Percentiles rank a stretch among this genome's conserved stretches.
These are phyloP conservation scores for Tetramorium bicarinatum DNA, from an alignment of 2,888 invertebrate genomes.

Conservation along the genomic window DNA sequence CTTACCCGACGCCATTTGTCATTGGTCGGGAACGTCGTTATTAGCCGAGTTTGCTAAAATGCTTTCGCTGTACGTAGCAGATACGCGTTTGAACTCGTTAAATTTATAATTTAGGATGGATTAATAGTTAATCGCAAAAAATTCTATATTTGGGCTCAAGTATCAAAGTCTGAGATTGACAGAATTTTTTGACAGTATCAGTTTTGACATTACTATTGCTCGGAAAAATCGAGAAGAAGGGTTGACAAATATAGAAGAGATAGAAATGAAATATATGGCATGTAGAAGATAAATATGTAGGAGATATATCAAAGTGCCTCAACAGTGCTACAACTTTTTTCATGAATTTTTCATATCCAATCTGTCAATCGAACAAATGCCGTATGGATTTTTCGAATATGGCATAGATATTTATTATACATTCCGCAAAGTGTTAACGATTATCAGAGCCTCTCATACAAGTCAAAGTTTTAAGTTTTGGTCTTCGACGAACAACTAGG, in stretches of 20 bases:
- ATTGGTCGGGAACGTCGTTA: constrained; percentile 24
- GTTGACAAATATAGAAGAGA: not conserved
- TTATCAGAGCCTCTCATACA: constrained; percentile 16
- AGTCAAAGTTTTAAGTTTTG: constrained; percentile 41
- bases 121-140: not conserved
- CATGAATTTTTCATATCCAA: not conserved
- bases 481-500: not conserved
- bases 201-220: not conserved
- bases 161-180: not conserved
- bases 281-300: not conserved
- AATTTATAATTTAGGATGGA: constrained; percentile 18
- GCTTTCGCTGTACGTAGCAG: not conserved
- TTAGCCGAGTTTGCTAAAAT: constrained; percentile 34
- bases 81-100: not conserved
- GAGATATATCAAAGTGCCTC: not conserved
- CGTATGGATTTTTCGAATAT: not conserved
- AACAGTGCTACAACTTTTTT: not conserved
- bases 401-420: not conserved
- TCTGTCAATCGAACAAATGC: not conserved
- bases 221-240: not conserved
- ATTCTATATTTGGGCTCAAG: not conserved
- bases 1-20: constrained; percentile 42
- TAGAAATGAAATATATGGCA: not conserved
- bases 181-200: not conserved
- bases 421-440: constrained; percentile 33